Conservation (phyloP, 2,888 invertebrate species). For the Bedellia somnulentella region DNA sequence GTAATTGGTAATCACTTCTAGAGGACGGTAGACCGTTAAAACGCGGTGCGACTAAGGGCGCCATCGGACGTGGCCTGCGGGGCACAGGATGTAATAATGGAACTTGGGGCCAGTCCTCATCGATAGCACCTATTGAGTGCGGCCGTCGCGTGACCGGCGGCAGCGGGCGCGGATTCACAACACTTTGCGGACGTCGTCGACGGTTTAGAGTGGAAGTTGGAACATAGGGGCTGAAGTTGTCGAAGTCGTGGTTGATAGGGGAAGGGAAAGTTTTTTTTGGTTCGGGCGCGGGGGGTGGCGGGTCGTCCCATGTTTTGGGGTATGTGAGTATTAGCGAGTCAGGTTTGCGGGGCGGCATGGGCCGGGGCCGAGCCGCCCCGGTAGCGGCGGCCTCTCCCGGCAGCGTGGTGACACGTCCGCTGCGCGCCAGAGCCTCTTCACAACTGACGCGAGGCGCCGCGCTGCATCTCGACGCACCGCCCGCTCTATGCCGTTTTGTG, state of each 20-base stretch:
- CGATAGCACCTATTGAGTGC: constrained; percentile 62
- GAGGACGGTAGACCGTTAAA: constrained; percentile 61
- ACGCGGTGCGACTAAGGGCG: constrained; percentile 36
- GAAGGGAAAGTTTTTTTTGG: constrained; percentile 15
- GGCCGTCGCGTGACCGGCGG: constrained; percentile 49
- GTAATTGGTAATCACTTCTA: constrained; percentile 65
- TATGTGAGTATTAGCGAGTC: constrained; percentile 39
- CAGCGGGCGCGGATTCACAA: constrained; percentile 41
- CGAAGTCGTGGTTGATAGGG: constrained; percentile 33
- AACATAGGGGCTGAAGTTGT: constrained; percentile 57
- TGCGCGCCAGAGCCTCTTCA: constrained; percentile 15
- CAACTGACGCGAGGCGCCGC: constrained; percentile 17
- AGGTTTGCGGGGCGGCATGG: constrained; percentile 55
- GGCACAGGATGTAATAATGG: constrained; percentile 59
- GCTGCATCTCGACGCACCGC: constrained; percentile 14
- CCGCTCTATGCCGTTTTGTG: constrained; percentile 13
- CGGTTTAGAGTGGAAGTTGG: constrained; percentile 19
- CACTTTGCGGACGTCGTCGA: constrained; percentile 57
- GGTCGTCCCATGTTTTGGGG: constrained; percentile 43
- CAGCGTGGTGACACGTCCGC: constrained; percentile 22
- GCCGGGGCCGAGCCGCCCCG: constrained; percentile 51
- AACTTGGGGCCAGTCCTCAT: constrained; percentile 43
- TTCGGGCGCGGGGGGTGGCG: constrained; percentile 53
- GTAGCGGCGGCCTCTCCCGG: constrained; percentile 35
- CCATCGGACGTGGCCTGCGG: constrained; percentile 40